Base-by-base conservation (phyloP, 2,113 vertebrate species). In the Odontophorus gujanensis region DNA sequence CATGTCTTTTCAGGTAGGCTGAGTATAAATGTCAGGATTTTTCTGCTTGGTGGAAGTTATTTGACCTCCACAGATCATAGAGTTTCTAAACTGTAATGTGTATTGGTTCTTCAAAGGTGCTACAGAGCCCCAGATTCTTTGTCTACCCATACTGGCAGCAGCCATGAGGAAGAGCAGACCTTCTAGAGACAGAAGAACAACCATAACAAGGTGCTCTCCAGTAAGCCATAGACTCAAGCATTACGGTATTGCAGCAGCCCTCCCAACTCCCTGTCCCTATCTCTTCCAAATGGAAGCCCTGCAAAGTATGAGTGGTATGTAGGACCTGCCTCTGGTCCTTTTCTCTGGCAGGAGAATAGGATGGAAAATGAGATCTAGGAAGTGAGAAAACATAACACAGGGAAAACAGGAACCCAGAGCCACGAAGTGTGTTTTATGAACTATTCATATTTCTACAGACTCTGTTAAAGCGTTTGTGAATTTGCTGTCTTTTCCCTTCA, bases 261-360 rank as follows among this genome's bases (percentile, higher is more conserved):
- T 92, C 36, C 13, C 0, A 3, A 36, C 15, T 3, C 10, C 5
- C 3, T 63, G 7, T 6, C 11, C 5, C 3, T 62, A 9, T 6
- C 0, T 1, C 1, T 6, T 78, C 47, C 28, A 22, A 59, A 25
- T 1, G 66, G 21, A 13, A 92, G 8, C 5, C 14, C 77, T 78
- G 74, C 28, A 51, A 72, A 78, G 13, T 14, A 20, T 16, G 30
- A 75, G 25, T 26, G 6, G 7, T 67, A 38, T 61, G 17, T 20
- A 68, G 47, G 57, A 32, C 47, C 7, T 32, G 61, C 36, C 86
- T 34, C 25, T 9, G 11, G 13, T 83, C 13, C 24, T 18, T 45
- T 61, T 25, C 25, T 86, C 57, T 78, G 55, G 8, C 28, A 84
- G 24, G 9, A 77, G 7, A 58, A 62, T 77, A 32, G 73, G 26